Evolutionary conservation across 2,113 vertebrate species (phyloP).

Genomic region (Peromyscus maniculatus): DNA sequence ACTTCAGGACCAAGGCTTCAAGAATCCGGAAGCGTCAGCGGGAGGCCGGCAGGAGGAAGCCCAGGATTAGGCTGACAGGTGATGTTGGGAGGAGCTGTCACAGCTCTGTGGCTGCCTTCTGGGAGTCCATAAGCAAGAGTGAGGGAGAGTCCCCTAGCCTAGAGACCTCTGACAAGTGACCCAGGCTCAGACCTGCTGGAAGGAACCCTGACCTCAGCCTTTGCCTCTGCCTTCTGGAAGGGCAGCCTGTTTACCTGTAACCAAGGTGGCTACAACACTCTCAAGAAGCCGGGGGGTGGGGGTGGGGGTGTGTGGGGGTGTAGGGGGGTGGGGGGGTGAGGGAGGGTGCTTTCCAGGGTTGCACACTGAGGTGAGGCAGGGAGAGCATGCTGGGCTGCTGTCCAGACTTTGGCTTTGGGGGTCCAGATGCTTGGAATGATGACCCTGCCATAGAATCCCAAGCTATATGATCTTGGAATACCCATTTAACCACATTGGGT

Average conservation of each 20-base stretch:
- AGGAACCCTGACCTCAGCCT: neutral
- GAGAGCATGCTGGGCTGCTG: accelerated
- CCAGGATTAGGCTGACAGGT: neutral
- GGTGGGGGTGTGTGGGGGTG: too few species aligned
- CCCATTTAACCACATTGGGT: neutral
- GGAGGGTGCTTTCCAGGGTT: neutral
- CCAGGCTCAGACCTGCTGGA: neutral
- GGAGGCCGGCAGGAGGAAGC: neutral
- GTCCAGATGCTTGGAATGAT: neutral
- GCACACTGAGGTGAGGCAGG: neutral
- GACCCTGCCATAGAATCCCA: neutral
- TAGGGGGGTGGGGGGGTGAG: too few species aligned
- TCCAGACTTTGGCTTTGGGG: neutral
- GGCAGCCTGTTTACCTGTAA: neutral
- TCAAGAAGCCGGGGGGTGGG: neutral
- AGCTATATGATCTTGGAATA: neutral
- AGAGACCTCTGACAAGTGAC: neutral
- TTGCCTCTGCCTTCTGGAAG: neutral
- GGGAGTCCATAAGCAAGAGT: neutral
- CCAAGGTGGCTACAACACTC: accelerated
- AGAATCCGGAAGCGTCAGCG: neutral
- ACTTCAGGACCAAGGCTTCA: neutral
- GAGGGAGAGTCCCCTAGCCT: neutral
- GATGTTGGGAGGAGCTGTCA: neutral
- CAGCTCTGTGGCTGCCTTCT: neutral